Evolutionary conservation across 2,113 vertebrate species (phyloP), one percentile per base, ranked within the genome.

Genomic region (Morone chrysops): DNA sequence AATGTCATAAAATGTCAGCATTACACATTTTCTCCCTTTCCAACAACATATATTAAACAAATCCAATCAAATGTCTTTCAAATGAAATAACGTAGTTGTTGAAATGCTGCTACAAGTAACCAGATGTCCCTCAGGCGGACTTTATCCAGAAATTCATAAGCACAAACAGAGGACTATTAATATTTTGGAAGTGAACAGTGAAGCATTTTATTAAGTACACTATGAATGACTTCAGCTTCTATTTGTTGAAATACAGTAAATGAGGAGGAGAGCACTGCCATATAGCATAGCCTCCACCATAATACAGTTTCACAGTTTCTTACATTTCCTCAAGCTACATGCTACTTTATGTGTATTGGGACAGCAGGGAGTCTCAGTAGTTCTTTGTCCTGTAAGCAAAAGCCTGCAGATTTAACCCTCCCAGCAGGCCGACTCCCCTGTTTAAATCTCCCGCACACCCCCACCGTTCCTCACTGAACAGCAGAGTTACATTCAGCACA

Each of bases 251-350:
- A 41, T 74, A 43, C 38, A 47, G n/a, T 47, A 47, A 22, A 47
- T 8, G 3, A 25, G 12, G 20, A 22, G 22, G 12, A 8, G 1
- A 70, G 48, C 8, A 45, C 25, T 31, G n/a, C 56, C 45, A 6
- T 14, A 48, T 22, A 72, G 40, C 40, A 36, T 14, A 31, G 36
- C 5, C 16, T 8, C 3, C 16, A 13, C 1, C 6, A 12, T 22
- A 57, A 13, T 7, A 47, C 38, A 20, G 9, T 50, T 70, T 83
- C 45, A 78, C 61, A 59, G 74, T 83, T 59, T 59, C 18, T 73
- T 5, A 22, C 16, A 6, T 5, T 54, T 79, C 11, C 10, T 47
- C 10, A 20, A 18, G 20, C 63, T 63, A 3, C 14, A 59, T 31
- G 17, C 3, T 36, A 17, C 16, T 69, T 41, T 16, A 8, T 2